These are phyloP conservation scores for Sipha flava DNA, from an alignment of 1,140 invertebrate genomes.

Conservation along the genomic window DNA sequence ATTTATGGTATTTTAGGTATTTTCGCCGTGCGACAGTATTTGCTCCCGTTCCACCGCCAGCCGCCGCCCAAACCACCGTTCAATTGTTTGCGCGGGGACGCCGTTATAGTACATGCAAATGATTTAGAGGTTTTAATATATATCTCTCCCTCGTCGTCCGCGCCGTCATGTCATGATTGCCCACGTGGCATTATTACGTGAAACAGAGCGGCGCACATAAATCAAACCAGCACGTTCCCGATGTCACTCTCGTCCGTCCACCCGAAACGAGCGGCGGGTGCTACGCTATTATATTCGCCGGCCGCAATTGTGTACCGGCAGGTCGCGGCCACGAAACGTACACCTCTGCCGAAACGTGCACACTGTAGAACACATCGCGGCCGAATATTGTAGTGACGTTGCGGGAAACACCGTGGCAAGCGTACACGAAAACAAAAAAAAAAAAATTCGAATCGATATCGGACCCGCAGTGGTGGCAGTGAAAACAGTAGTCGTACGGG, in stretches of 20 bases:
- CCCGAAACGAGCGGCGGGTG: not conserved
- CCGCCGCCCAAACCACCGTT: not conserved
- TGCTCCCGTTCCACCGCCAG: not conserved
- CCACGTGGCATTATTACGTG: no score
- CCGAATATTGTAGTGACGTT: no score
- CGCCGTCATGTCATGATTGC: not conserved
- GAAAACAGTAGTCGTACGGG: not conserved
- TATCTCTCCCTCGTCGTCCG: not conserved
- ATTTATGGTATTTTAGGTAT: no score
- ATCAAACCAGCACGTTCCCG: slow-evolving; percentile 30
- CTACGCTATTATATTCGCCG: slow-evolving; percentile 14
- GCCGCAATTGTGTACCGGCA: slow-evolving; percentile 5
- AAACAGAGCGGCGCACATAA: slow-evolving; percentile 15
- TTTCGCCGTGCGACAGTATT: not conserved
- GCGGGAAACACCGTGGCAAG: not conserved
- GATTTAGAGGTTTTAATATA: slow-evolving; percentile 30
- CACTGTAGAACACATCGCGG: not conserved
- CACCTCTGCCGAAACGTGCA: not conserved
- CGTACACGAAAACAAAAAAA: not conserved
- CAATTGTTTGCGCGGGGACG: not conserved
- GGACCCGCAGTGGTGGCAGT: not conserved
- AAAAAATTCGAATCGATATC: not conserved
- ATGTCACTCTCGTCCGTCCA: slow-evolving; percentile 22
- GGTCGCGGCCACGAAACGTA: not conserved
- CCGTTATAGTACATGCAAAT: slow-evolving; percentile 14